phyloP scores from a whole-genome alignment of 2,888 invertebrate species.

The Sphinx pinastri region DNA sequence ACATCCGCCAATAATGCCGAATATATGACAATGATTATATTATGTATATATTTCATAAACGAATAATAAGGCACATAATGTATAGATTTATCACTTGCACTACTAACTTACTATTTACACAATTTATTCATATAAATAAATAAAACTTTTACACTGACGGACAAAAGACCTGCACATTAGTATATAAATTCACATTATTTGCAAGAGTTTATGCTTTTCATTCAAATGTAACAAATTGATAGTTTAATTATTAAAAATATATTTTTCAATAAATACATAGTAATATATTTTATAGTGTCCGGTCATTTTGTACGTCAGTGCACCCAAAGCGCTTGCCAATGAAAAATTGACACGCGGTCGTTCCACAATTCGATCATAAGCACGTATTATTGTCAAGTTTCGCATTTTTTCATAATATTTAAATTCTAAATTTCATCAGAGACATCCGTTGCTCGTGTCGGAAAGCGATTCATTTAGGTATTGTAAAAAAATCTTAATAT shows the following conservation, averaged over 20 bases:
- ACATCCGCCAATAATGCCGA: slow-evolving; percentile 17
- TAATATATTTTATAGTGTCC: slow-evolving; percentile 3
- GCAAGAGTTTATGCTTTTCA: neutral
- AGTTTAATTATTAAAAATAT: neutral
- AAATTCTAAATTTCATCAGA: neutral
- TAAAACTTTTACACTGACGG: slow-evolving; percentile 47
- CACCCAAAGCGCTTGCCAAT: slow-evolving; percentile 9
- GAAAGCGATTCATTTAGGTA: slow-evolving; percentile 16
- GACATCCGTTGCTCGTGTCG: slow-evolving; percentile 16
- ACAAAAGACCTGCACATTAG: slow-evolving; percentile 19
- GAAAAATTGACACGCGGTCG: slow-evolving; percentile 19
- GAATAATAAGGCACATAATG: slow-evolving; percentile 67
- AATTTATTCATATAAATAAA: slow-evolving; percentile 48
- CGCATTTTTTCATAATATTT: neutral
- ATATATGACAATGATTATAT: slow-evolving; percentile 20
- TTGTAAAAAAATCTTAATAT: slow-evolving; percentile 20
- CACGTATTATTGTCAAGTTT: slow-evolving; percentile 24
- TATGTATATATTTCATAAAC: slow-evolving; percentile 42
- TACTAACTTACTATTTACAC: slow-evolving; percentile 64
- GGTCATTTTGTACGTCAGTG: slow-evolving; percentile 15
- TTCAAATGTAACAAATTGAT: neutral
- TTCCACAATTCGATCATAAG: slow-evolving; percentile 19
- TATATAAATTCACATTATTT: neutral
- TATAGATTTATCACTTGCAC: slow-evolving; percentile 62
- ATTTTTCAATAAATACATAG: neutral